Conservation (phyloP, 2,888 invertebrate species). For the Lycocerus yunnanus region DNA sequence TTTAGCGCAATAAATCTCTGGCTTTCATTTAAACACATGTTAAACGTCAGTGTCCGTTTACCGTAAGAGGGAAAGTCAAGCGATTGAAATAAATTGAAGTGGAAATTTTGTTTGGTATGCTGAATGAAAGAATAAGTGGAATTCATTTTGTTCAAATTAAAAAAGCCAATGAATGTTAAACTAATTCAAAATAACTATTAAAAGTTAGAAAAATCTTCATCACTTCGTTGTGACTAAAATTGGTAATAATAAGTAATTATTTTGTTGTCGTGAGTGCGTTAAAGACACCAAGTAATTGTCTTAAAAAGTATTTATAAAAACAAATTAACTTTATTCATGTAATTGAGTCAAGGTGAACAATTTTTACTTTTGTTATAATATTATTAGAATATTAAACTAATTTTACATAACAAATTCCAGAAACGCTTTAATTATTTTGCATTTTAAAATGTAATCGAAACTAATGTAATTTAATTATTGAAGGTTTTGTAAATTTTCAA, state of each 20-base stretch:
- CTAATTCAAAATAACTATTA: neutral
- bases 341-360: slow-evolving; percentile 1
- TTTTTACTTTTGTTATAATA: neutral
- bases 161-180: neutral
- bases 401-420: neutral
- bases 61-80: neutral
- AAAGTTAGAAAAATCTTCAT: neutral
- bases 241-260: neutral
- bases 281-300: neutral
- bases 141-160: neutral
- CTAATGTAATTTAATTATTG: neutral
- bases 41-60: neutral
- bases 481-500: neutral
- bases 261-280: neutral
- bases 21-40: neutral
- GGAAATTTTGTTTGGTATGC: neutral
- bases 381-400: neutral
- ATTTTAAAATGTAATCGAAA: neutral
- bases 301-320: neutral
- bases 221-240: neutral
- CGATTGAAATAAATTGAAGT: neutral
- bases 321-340: neutral
- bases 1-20: neutral
- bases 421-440: neutral
- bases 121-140: neutral